phyloP scores from a whole-genome alignment of 2,113 vertebrate species.

The Calcarius ornatus region DNA sequence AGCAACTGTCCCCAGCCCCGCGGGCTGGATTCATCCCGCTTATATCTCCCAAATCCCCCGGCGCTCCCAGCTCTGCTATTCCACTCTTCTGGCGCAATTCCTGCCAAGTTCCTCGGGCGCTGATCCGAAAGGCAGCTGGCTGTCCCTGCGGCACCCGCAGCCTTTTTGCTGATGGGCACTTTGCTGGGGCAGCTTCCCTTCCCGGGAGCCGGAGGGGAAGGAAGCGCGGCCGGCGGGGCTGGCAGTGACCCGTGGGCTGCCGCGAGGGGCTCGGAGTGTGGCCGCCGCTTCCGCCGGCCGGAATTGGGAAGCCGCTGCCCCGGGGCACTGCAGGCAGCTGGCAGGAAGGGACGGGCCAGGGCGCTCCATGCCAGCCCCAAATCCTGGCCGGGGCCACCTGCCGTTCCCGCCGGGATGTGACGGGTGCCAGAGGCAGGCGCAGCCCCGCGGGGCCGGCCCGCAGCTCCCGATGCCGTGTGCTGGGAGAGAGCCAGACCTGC shows the following conservation, averaged over 20 bases:
- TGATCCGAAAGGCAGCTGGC: not conserved
- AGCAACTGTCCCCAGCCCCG: not conserved
- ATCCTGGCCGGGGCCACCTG: rapidly evolving
- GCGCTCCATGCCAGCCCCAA: not conserved
- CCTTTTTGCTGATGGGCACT: not conserved
- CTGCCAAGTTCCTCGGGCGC: not conserved
- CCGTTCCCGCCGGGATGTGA: rapidly evolving
- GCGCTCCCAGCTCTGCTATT: not conserved
- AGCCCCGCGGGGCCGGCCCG: not conserved
- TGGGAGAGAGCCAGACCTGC: not conserved
- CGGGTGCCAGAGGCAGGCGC: not conserved
- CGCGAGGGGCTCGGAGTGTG: rapidly evolving
- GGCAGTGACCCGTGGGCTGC: not conserved
- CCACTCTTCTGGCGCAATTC: not conserved
- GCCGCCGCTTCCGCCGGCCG: not conserved
- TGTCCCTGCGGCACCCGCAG: not conserved
- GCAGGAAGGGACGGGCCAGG: not conserved
- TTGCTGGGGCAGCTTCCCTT: slow-evolving; percentile 3
- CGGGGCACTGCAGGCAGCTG: not conserved
- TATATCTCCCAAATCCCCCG: not conserved
- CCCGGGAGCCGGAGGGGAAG: slow-evolving; percentile 6
- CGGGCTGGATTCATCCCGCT: not conserved
- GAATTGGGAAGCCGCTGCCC: not conserved
- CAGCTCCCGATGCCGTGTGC: not conserved
- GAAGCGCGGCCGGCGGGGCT: not conserved